Base-by-base conservation (phyloP, 2,888 invertebrate species). In the Leptura quadrifasciata region DNA sequence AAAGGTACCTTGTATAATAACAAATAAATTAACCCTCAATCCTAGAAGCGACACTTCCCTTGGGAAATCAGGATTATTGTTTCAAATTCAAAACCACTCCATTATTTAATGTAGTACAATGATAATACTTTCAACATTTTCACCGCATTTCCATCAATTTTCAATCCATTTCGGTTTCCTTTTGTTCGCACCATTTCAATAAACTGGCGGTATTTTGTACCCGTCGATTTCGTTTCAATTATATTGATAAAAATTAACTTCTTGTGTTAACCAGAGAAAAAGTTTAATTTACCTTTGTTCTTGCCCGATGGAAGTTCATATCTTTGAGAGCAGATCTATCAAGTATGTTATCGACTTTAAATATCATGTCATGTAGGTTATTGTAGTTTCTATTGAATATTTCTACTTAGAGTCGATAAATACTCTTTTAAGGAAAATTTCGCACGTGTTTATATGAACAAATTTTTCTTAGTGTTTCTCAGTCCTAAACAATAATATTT, bases 71-170 rank as follows among this genome's bases (percentile, higher is more conserved):
- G 12, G 12, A 21, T 60, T 60, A 15, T 60, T 24, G 60, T 15
- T 15, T n/a, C 12, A 21, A 27, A 27, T 24, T 24, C 15, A n/a
- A 27, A 21, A 15, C 27, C n/a, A 24, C n/a, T 60, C 12, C 60
- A 15, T 60, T 27, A 60, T 27, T 60, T 27, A 60, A 60, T 15
- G 15, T 1, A 47, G 47, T 10, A 47, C 47, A 15, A 15, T 47
- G 24, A 60, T 24, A 60, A 60, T 58, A 21, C 58, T 21, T 21
- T 20, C 21, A 58, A 17, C 60, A 27, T 60, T 60, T n/a, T 15
- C 60, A 60, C 27, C 24, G 21, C 27, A 24, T 60, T 60, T 24
- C 60, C 60, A 60, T 60, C 60, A 60, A 60, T 27, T 24, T 60
- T 27, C 60, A 60, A 60, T 60, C 60, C 60, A 60, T 27, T 60